phyloP scores from a whole-genome alignment of 2,797 vertebrate species.

The Labroides dimidiatus region DNA sequence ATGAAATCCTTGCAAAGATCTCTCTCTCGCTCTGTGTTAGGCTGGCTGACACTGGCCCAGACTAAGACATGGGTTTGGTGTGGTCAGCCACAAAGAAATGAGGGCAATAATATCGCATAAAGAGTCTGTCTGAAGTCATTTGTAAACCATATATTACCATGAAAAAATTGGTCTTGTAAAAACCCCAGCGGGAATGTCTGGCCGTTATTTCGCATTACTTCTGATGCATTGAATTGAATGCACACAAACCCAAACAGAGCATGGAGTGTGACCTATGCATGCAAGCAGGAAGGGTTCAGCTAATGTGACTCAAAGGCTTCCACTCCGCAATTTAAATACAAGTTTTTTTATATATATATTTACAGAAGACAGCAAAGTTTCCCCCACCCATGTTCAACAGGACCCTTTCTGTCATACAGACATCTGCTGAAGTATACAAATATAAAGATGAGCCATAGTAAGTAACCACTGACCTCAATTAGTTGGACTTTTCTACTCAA shows the following conservation, averaged over 20 bases:
- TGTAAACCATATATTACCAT: conserved; percentile 46
- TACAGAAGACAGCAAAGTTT: background rate
- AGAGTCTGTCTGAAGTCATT: conserved; percentile 53
- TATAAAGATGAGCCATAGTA: conserved; percentile 14
- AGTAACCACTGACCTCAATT: too few species aligned
- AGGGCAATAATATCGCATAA: conserved; percentile 50
- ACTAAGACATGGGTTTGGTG: conserved; percentile 27
- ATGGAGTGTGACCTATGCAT: conserved; percentile 47
- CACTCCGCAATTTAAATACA: conserved; percentile 18
- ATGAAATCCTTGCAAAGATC: conserved; percentile 56
- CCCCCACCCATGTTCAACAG: background rate
- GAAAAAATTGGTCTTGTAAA: conserved; percentile 47
- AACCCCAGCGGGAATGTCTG: conserved; percentile 68
- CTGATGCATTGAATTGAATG: conserved; percentile 63
- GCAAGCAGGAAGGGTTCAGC: conserved; percentile 38
- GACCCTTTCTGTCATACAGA: too few species aligned
- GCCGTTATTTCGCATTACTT: conserved; percentile 72
- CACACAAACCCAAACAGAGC: conserved; percentile 58
- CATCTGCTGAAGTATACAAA: conserved; percentile 8
- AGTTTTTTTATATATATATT: background rate
- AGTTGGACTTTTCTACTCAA: too few species aligned
- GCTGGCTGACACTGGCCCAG: conserved; percentile 16
- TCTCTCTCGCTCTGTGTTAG: conserved; percentile 18
- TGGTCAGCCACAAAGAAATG: conserved; percentile 42
- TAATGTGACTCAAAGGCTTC: conserved; percentile 46